Evolutionary conservation across 2,888 invertebrate genomes (phyloP), one percentile per base, ranked within the genome.

Genomic region (Meiosimyza decipiens): DNA sequence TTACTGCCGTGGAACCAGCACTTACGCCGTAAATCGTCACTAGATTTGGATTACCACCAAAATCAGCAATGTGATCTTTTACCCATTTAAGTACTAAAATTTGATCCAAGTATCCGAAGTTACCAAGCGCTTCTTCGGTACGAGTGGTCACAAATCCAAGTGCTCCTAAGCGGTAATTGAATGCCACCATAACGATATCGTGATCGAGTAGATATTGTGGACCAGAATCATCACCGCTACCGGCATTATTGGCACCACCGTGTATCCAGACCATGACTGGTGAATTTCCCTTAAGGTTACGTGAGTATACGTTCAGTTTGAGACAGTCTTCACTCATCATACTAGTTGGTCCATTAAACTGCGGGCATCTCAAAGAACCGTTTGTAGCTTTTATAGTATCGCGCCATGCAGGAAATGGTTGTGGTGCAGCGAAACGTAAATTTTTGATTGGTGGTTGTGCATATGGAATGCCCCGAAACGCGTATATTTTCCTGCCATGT

Each of bases 81-180:
- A 93, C 88, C 92, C 92, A 93, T 77, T 89, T 87, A 54, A 93
- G 82, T 0, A 90, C 92, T 33, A 87, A 84, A 0, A 92, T 90
- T 84, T 93, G 92, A 82, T 93, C 93, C 79, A 92, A 90, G 73
- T 91, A 86, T 0, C 91, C 93, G 73, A 89, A 89, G 82, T 93
- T 93, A 6, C 92, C 92, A 0, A 91, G 90, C 0, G 90, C 90
- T 54, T 89, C 85, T 60, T 89, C 86, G 69, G 91, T 91, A 0
- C 90, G 91, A 0, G 91, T 91, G 75, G 89, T 90, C 15, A 91
- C 79, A 80, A 90, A 91, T 6, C 91, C 91, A 59, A 86, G 71
- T 1, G 85, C 78, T 3, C 84, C 85, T 28, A 86, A 69, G 3
- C 86, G 83, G 74, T 86, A 86, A 62, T 85, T 85, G 2, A 86